Conservation (phyloP, 2,797 vertebrate genomes). For the Nasua narica region DNA sequence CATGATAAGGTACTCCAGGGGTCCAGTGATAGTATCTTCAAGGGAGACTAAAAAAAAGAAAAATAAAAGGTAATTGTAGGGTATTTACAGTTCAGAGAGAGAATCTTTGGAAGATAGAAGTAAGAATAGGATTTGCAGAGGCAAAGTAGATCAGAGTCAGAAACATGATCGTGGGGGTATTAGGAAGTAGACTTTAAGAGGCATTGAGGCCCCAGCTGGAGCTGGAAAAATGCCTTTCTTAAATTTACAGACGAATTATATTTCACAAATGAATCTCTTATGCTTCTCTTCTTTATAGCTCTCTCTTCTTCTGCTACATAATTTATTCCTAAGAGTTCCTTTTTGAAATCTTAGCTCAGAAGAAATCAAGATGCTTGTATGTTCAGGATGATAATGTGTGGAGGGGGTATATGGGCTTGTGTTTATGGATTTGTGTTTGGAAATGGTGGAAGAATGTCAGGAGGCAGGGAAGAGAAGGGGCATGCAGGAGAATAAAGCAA, state of each 20-base stretch:
- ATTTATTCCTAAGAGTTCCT: not conserved
- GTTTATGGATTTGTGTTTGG: constrained; percentile 9
- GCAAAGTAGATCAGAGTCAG: not conserved
- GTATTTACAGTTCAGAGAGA: not conserved
- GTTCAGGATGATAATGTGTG: not conserved
- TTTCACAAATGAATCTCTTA: not conserved
- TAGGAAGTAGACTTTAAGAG: not conserved
- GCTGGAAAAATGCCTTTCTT: not conserved
- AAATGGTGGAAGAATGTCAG: not conserved
- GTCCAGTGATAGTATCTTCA: not conserved
- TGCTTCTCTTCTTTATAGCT: not conserved
- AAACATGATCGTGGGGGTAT: not conserved
- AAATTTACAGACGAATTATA: not conserved
- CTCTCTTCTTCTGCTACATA: not conserved
- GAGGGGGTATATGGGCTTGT: not conserved
- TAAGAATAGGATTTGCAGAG: not conserved
- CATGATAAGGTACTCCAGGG: not conserved
- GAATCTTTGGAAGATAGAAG: not conserved
- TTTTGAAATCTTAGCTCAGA: not conserved
- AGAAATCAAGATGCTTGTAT: not conserved
- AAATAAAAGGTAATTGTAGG: not conserved
- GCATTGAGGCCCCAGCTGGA: not conserved
- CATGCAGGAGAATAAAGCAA: not conserved
- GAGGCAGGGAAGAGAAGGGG: not conserved
- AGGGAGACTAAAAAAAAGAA: not conserved